A percentile compares a stretch with the other conserved stretches of the same genome.
Evolutionary conservation across 2,113 vertebrate genomes (phyloP).

Genomic region (Myiagra hebetior): DNA sequence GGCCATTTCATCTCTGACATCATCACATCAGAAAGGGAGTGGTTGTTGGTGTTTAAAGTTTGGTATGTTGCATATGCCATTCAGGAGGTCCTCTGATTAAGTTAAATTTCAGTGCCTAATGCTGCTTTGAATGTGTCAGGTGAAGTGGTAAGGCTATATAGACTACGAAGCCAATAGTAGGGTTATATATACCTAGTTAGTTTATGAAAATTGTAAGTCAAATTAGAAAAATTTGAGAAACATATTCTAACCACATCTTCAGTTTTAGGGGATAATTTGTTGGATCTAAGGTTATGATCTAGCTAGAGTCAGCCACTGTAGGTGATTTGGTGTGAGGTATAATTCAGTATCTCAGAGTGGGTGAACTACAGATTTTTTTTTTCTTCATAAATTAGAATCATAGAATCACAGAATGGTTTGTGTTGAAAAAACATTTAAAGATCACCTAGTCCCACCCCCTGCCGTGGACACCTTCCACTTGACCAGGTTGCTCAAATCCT

Average conservation of each 20-base stretch:
- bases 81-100: not conserved
- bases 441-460: accelerated
- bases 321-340: not conserved
- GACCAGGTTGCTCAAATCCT: not conserved
- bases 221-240: not conserved
- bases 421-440: not conserved
- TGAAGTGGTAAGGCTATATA: not conserved
- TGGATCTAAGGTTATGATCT: not conserved
- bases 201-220: not conserved
- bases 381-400: not conserved
- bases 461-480: not conserved
- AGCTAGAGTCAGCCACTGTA: not conserved
- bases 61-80: not conserved
- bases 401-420: not conserved
- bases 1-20: not conserved
- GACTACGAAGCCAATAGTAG: not conserved
- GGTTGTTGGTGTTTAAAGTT: not conserved
- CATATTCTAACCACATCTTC: not conserved
- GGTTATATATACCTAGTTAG: not conserved
- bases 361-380: not conserved
- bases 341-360: not conserved
- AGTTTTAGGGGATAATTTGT: not conserved
- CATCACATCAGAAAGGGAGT: not conserved
- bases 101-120: not conserved
- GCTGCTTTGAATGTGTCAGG: not conserved